phyloP scores from a whole-genome alignment of 2,797 vertebrate species.

The Sparidentex hasta region DNA sequence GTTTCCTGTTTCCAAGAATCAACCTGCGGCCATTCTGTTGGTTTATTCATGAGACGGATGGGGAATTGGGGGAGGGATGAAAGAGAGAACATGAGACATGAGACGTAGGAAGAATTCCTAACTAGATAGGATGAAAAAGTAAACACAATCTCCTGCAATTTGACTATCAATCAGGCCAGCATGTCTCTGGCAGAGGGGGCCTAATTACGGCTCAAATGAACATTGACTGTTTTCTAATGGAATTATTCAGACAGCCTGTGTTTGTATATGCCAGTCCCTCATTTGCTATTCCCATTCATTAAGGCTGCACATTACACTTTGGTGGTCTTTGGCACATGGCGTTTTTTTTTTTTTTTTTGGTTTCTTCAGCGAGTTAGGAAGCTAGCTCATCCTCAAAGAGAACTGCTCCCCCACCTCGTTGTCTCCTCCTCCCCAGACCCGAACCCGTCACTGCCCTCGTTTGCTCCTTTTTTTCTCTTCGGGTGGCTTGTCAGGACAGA shows the following conservation, averaged over 20 bases:
- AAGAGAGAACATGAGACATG: slow-evolving; percentile 63
- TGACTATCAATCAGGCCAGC: slow-evolving; percentile 79
- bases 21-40: slow-evolving; percentile 71
- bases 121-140: slow-evolving; percentile 72
- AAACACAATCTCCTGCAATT: slow-evolving; percentile 79
- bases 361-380: slow-evolving; percentile 50
- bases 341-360: slow-evolving; percentile 20
- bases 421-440: slow-evolving; percentile 35
- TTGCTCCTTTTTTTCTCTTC: not conserved
- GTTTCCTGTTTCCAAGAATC: slow-evolving; percentile 74
- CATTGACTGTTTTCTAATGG: slow-evolving; percentile 83
- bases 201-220: slow-evolving; percentile 83
- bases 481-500: slow-evolving; percentile 53
- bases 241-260: slow-evolving; percentile 79
- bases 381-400: slow-evolving; percentile 64
- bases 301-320: slow-evolving; percentile 67
- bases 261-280: slow-evolving; percentile 74
- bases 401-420: slow-evolving; percentile 23
- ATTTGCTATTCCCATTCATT: slow-evolving; percentile 77
- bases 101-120: slow-evolving; percentile 69
- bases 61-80: slow-evolving; percentile 48
- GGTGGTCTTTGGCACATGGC: slow-evolving; percentile 66
- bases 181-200: slow-evolving; percentile 70
- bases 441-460: slow-evolving; percentile 15
- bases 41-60: slow-evolving; percentile 80